Percentiles rank a stretch among this genome's conserved stretches.
phyloP scores from a whole-genome alignment of 2,113 vertebrate species.

The Puffinus mauretanicus region DNA sequence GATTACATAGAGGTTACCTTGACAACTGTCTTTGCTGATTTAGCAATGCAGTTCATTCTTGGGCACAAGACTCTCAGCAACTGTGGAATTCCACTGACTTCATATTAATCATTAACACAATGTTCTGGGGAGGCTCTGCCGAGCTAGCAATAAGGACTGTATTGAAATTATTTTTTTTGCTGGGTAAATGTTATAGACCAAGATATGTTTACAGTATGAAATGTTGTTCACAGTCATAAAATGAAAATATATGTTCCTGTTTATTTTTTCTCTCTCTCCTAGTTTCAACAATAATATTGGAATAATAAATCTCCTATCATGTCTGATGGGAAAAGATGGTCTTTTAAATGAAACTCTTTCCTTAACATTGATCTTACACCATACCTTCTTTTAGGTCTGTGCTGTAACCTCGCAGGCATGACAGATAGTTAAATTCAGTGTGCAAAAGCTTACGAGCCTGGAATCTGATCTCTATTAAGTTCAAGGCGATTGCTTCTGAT shows the following conservation, averaged over 20 bases:
- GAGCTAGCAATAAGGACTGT: constrained; percentile 75
- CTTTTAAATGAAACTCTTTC: constrained; percentile 51
- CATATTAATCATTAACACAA: constrained; percentile 89
- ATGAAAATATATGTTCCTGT: constrained; percentile 50
- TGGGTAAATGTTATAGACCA: constrained; percentile 58
- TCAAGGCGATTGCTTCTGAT: constrained; percentile 18
- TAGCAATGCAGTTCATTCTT: constrained; percentile 89
- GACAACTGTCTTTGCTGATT: constrained; percentile 94
- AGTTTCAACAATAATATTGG: constrained; percentile 48
- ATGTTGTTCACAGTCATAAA: constrained; percentile 54
- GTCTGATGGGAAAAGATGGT: constrained; percentile 64
- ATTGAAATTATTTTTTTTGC: constrained; percentile 67
- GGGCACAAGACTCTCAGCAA: constrained; percentile 82
- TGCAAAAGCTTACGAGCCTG: constrained; percentile 4
- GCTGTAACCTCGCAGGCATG: constrained; percentile 38
- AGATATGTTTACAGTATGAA: constrained; percentile 65
- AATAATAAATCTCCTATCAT: constrained; percentile 68
- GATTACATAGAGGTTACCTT: constrained; percentile 93
- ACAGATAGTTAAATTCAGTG: constrained; percentile 54
- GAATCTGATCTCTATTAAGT: constrained; percentile 49
- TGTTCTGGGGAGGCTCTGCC: constrained; percentile 79
- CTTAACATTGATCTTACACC: constrained; percentile 51
- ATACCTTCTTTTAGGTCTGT: constrained; percentile 6
- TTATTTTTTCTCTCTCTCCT: constrained; percentile 42
- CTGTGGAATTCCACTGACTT: constrained; percentile 84